These are phyloP conservation scores for Nomada goodeniana DNA, from an alignment of 2,888 invertebrate species.

Conservation along the genomic window DNA sequence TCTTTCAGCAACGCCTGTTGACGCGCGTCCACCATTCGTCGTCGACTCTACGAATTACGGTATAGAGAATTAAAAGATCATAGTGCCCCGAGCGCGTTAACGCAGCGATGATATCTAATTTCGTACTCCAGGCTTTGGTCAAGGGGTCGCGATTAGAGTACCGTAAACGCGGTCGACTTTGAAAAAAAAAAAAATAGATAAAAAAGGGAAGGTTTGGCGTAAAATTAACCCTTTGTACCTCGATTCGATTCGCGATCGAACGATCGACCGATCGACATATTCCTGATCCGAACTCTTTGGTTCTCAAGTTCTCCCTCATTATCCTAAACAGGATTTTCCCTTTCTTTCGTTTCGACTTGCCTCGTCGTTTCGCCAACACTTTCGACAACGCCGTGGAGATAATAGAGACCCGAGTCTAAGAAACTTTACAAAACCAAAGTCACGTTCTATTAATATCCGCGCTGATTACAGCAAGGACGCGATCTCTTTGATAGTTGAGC, in stretches of 20 bases:
- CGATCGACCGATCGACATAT: conserved; percentile 12
- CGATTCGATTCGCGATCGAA: background rate
- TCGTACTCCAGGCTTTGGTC: background rate
- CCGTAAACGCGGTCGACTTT: background rate
- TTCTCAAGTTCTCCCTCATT: background rate
- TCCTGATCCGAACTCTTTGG: background rate
- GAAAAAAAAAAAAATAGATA: conserved; percentile 1
- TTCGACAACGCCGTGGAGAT: too few relatives aligned
- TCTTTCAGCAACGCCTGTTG: conserved; percentile 69
- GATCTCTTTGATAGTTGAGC: conserved; percentile 79
- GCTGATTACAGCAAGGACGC: conserved; percentile 78
- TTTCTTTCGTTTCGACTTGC: background rate
- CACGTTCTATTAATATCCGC: conserved; percentile 74
- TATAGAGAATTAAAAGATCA: background rate
- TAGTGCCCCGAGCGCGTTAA: too few relatives aligned
- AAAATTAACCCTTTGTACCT: conserved; percentile 14
- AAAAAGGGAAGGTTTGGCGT: background rate
- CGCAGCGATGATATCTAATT: background rate
- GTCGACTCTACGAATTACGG: conserved; percentile 50
- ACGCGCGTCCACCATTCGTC: conserved; percentile 60
- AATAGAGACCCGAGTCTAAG: conserved; percentile 35
- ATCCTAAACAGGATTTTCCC: background rate
- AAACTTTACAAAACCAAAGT: conserved; percentile 69
- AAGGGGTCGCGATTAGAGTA: background rate
- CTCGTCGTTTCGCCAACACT: background rate